Evolutionary conservation across 2,113 vertebrate genomes (phyloP), one percentile per base, ranked within the genome.

Genomic region (Osmerus eperlanus): DNA sequence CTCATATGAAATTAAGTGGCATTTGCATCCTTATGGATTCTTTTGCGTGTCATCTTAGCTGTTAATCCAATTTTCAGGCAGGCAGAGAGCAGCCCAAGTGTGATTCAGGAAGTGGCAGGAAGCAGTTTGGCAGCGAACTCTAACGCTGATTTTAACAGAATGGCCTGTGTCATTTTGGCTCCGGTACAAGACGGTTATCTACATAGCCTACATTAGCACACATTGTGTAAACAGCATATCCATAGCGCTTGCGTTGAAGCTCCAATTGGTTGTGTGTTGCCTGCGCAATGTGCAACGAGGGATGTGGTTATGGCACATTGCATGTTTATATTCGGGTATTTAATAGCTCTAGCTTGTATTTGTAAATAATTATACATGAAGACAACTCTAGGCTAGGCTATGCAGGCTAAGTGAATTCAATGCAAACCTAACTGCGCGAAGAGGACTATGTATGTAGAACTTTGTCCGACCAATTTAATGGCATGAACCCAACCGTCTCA

Each of bases 81-180:
- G 21, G n/a, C 21, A 21, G 51, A 16, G 23, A 12, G 13, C 21
- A 67, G 65, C 21, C 51, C 19, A 51, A 12, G 3, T 68, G 67
- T 29, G 19, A 68, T 18, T 4, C 52, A 55, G 41, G 51, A 15
- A 51, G 21, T 54, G 67, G 8, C 53, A 68, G 16, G 52, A 25
- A 55, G 56, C 15, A 56, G 3, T 29, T 29, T 32, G 23, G 52
- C 16, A 11, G 15, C 14, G 3, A 7, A 8, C 1, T 3, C 1
- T 2, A 28, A 28, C 25, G 25, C 25, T 28, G 25, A 28, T 28
- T 28, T 28, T 28, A 28, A 28, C 25, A 28, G 2, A 28, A 28
- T 28, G 25, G 25, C 25, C 13, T 56, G 11, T 68, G 11, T 68
- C 21, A 61, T 15, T 70, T 60, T 61, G 68, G 13, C 59, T 62